Evolutionary conservation across 2,888 invertebrate species (phyloP).

Genomic region (Brachypterus glaber): DNA sequence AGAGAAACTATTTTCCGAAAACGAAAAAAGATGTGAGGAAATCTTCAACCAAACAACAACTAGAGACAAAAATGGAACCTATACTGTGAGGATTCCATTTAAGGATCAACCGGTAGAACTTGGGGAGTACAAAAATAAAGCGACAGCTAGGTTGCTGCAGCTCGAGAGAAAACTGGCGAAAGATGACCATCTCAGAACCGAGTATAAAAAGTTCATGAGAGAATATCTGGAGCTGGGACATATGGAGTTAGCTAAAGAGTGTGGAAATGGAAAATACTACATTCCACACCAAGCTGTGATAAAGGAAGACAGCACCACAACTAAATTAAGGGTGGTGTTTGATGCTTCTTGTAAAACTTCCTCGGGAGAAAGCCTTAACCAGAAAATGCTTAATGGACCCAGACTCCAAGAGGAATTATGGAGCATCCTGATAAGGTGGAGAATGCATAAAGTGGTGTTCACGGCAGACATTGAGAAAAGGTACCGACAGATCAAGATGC

Average conservation of each 20-base stretch:
- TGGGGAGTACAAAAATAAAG: constrained; percentile 14
- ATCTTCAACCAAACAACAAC: constrained; percentile 4
- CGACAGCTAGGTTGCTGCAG: constrained; percentile 13
- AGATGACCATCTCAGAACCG: constrained; percentile 4
- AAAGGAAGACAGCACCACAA: too few relatives aligned
- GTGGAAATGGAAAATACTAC: too few relatives aligned
- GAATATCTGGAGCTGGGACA: constrained; percentile 15
- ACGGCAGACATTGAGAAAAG: too few relatives aligned
- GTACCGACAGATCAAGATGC: constrained; percentile 20
- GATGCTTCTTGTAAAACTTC: too few relatives aligned
- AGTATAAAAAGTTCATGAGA: constrained; percentile 15
- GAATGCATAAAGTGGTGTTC: too few relatives aligned
- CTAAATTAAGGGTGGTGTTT: too few relatives aligned
- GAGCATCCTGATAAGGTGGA: constrained; percentile 22
- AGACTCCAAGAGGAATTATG: too few relatives aligned
- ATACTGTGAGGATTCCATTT: constrained; percentile 14
- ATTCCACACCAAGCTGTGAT: too few relatives aligned
- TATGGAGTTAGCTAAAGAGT: too few relatives aligned
- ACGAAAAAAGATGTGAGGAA: constrained; percentile 15
- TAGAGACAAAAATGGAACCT: constrained; percentile 10
- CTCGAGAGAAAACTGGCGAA: constrained; percentile 11
- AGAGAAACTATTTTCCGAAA: neutral
- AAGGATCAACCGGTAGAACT: constrained; percentile 6
- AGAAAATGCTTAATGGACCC: too few relatives aligned
- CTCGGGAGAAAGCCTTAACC: too few relatives aligned